A percentile compares a stretch with the other conserved stretches of the same genome.
Conservation (phyloP, 2,888 invertebrate genomes). For the Leptarthrus brevirostris region DNA sequence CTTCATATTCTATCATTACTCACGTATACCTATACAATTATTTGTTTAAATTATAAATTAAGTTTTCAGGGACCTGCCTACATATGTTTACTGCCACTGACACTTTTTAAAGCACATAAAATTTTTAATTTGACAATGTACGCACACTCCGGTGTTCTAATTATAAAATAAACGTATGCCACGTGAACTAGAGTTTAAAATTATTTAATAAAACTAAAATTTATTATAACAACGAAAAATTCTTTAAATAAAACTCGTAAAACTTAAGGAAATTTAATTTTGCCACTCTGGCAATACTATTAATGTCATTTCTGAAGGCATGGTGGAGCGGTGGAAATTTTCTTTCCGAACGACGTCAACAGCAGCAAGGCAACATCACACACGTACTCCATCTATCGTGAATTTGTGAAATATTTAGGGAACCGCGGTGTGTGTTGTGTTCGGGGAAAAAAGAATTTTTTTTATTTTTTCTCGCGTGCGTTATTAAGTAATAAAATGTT, state of each 20-base stretch:
- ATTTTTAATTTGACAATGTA: too few species aligned
- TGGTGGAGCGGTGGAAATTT: conserved; percentile 45
- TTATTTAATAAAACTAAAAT: too few species aligned
- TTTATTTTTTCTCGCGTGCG: conserved; percentile 38
- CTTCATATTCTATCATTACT: too few species aligned
- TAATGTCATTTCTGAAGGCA: conserved; percentile 14
- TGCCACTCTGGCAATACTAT: conserved; percentile 1
- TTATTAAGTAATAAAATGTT: conserved; percentile 25
- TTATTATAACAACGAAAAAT: neutral
- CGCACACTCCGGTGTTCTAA: too few species aligned
- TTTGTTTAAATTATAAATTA: too few species aligned
- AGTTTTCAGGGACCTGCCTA: too few species aligned
- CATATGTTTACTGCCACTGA: too few species aligned
- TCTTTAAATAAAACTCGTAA: neutral
- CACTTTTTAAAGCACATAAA: too few species aligned
- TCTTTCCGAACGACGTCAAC: conserved; percentile 44
- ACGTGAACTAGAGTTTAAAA: too few species aligned
- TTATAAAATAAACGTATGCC: too few species aligned
- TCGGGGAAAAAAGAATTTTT: conserved; percentile 42
- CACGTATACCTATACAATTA: too few species aligned
- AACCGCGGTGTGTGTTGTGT: conserved; percentile 49
- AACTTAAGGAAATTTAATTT: neutral
- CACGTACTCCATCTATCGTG: conserved; percentile 48
- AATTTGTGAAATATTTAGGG: conserved; percentile 47
- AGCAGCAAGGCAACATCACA: conserved; percentile 40